These are phyloP conservation scores for Eidolon helvum DNA, from an alignment of 2,113 vertebrate species.

Conservation along the genomic window DNA sequence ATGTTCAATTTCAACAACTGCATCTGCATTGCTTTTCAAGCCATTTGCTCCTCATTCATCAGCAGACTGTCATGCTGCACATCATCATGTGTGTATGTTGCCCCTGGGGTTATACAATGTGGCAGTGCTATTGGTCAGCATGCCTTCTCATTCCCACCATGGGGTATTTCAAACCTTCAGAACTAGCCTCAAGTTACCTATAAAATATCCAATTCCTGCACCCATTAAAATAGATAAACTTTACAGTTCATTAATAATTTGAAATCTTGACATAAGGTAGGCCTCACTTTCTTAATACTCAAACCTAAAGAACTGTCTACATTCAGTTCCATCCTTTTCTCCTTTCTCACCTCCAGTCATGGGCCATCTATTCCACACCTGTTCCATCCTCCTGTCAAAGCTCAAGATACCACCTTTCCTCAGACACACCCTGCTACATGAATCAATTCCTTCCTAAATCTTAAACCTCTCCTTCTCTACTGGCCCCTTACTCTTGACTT, in stretches of 20 bases:
- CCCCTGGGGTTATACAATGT: too few species aligned
- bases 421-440: not conserved
- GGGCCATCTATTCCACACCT: not conserved
- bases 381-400: not conserved
- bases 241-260: not conserved
- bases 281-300: not conserved
- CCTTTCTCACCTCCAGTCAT: too few species aligned
- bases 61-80: not conserved
- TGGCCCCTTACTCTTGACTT: not conserved
- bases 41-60: not conserved
- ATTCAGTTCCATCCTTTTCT: not conserved
- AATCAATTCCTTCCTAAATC: not conserved
- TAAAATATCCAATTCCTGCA: not conserved
- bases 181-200: not conserved
- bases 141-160: not conserved
- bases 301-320: not conserved
- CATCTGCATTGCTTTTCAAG: not conserved
- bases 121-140: not conserved
- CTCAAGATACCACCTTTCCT: not conserved
- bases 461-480: not conserved
- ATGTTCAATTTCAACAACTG: not conserved
- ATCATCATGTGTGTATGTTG: not conserved
- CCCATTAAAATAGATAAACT: not conserved
- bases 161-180: not conserved
- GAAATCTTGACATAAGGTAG: not conserved